These are phyloP conservation scores for Octomys mimax DNA, from an alignment of 2,797 vertebrate genomes.

Conservation along the genomic window DNA sequence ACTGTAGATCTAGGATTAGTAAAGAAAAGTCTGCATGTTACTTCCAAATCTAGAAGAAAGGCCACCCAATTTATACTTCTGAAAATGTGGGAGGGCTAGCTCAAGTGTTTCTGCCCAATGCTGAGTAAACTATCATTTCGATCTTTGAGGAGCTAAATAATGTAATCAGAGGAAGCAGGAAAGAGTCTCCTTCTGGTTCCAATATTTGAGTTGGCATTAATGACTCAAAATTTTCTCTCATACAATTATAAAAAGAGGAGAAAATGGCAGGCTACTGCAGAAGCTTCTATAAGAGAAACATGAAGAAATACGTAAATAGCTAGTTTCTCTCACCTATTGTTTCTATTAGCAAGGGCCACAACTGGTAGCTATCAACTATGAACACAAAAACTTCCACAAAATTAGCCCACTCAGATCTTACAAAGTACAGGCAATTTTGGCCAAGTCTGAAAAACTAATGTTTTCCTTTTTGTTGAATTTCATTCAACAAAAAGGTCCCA, in stretches of 20 bases:
- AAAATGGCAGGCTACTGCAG: neutral
- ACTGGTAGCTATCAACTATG: neutral
- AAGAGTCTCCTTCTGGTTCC: neutral
- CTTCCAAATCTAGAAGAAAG: constrained; percentile 3
- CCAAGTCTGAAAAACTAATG: constrained; percentile 26
- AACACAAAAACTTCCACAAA: constrained; percentile 54
- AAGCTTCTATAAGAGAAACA: neutral
- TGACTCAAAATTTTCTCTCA: constrained; percentile 26
- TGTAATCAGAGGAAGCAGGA: neutral
- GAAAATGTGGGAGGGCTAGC: neutral
- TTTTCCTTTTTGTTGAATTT: constrained; percentile 34
- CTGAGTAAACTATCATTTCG: neutral
- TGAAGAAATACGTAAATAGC: neutral
- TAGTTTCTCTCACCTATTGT: neutral
- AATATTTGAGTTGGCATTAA: neutral
- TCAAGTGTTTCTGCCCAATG: neutral
- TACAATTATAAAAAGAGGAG: constrained; percentile 5
- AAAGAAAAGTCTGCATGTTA: neutral
- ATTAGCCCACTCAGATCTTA: constrained; percentile 45
- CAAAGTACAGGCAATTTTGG: constrained; percentile 35
- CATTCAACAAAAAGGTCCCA: constrained; percentile 42
- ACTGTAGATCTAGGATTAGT: neutral
- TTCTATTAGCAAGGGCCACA: neutral
- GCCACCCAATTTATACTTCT: neutral
- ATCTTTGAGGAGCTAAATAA: constrained; percentile 27